Conservation (phyloP, 1,140 invertebrate genomes). For the Solenopsis invicta region DNA sequence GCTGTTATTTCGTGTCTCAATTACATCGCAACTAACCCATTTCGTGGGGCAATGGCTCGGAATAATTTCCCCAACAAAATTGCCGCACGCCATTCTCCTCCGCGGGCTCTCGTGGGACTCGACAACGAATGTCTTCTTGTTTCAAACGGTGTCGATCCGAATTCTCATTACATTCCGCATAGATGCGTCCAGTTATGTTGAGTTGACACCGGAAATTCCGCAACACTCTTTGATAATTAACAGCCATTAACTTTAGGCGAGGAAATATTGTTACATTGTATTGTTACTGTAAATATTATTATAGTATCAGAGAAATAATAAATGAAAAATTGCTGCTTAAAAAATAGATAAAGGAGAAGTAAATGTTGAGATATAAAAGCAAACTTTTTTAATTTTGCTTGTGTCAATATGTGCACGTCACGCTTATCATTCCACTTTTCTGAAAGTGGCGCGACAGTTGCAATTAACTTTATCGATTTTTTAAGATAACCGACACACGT, state of each 20-base stretch:
- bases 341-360: background rate
- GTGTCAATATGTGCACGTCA: background rate
- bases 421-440: slow-evolving; percentile 13
- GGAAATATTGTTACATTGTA: background rate
- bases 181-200: slow-evolving; percentile 28
- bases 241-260: background rate
- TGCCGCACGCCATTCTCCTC: slow-evolving; percentile 47
- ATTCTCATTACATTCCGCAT: slow-evolving; percentile 43
- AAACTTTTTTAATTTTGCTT: background rate
- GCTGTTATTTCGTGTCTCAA: slow-evolving; percentile 61
- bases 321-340: background rate
- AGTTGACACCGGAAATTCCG: background rate
- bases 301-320: background rate
- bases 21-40: slow-evolving; percentile 60
- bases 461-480: slow-evolving; percentile 24
- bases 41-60: slow-evolving; percentile 52
- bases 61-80: slow-evolving; percentile 57
- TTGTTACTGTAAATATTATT: background rate
- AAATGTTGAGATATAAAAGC: background rate
- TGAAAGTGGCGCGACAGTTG: background rate
- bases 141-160: slow-evolving; percentile 38
- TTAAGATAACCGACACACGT: background rate
- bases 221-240: slow-evolving; percentile 9
- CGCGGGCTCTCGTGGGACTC: background rate
- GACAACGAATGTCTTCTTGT: slow-evolving; percentile 44